Evolutionary conservation across 2,888 invertebrate species (phyloP).

Genomic region (Carpatolechia fugitivella): DNA sequence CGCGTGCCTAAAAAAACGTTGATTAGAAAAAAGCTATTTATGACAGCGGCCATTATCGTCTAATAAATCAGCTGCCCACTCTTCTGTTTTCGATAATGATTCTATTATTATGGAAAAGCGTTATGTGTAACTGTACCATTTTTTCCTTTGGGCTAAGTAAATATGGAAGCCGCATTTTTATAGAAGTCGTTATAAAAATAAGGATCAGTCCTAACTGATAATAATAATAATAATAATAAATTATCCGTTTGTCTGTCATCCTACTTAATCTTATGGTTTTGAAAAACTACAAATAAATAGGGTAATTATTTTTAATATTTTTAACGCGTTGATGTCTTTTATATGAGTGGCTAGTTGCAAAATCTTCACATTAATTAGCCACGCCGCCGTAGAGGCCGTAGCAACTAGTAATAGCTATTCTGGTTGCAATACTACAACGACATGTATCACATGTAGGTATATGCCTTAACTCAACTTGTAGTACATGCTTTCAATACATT

Average conservation of each 20-base stretch:
- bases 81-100: slow-evolving; percentile 80
- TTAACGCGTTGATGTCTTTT: slow-evolving; percentile 5
- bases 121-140: slow-evolving; percentile 78
- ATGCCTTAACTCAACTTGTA: too few species aligned
- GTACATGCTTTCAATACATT: too few species aligned
- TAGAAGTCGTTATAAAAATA: too few species aligned
- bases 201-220: too few species aligned
- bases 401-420: too few species aligned
- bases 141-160: slow-evolving; percentile 43
- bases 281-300: too few species aligned
- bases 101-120: slow-evolving; percentile 80
- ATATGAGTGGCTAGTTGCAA: background rate
- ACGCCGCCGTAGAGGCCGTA: too few species aligned
- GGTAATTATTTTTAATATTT: too few species aligned
- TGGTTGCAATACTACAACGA: too few species aligned
- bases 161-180: slow-evolving; percentile 38
- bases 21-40: slow-evolving; percentile 77
- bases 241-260: too few species aligned
- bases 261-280: too few species aligned
- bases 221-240: background rate
- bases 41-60: slow-evolving; percentile 78
- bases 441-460: too few species aligned
- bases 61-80: slow-evolving; percentile 79
- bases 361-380: background rate
- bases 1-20: slow-evolving; percentile 60